Evolutionary conservation across 1,140 invertebrate species (phyloP).

Genomic region (Drosophila equinoxialis): DNA sequence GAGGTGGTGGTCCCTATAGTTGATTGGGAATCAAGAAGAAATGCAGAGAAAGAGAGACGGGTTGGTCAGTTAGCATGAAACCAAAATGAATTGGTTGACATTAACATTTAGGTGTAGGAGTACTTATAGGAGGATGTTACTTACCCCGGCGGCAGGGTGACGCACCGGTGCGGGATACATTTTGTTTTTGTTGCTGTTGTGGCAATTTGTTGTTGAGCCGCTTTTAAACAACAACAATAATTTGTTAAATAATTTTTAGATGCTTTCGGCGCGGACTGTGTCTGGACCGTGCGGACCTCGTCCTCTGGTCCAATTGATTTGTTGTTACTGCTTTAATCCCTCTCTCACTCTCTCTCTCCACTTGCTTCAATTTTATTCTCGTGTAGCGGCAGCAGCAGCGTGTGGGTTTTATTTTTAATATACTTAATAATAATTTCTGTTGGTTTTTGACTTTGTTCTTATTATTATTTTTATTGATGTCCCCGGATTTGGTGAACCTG

Average conservation of each 20-base stretch:
- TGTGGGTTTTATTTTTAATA: constrained; percentile 25
- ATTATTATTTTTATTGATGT: constrained; percentile 16
- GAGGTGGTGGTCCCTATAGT: constrained; percentile 92
- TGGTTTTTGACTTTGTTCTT: neutral
- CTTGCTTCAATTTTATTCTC: constrained; percentile 59
- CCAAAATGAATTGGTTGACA: constrained; percentile 17
- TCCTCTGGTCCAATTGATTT: constrained; percentile 34
- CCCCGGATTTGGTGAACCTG: constrained; percentile 20
- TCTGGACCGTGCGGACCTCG: constrained; percentile 39
- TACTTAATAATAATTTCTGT: constrained; percentile 38
- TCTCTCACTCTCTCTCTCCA: constrained; percentile 5
- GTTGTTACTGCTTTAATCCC: constrained; percentile 32
- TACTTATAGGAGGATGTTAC: constrained; percentile 30
- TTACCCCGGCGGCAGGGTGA: constrained; percentile 82
- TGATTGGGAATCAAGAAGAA: neutral
- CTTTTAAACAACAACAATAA: constrained; percentile 31
- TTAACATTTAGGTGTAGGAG: constrained; percentile 24
- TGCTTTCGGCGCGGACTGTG: constrained; percentile 17
- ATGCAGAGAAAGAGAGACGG: constrained; percentile 27
- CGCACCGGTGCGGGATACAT: constrained; percentile 83
- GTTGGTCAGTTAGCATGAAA: constrained; percentile 57
- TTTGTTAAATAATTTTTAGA: constrained; percentile 26
- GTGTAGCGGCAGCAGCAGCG: constrained; percentile 39
- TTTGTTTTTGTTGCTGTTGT: constrained; percentile 56
- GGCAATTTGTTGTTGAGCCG: constrained; percentile 44